A percentile compares a stretch with the other conserved stretches of the same genome.
Conservation (phyloP, 53 echinoderm and acorn worm species). For the Temnopleurus reevesii region DNA sequence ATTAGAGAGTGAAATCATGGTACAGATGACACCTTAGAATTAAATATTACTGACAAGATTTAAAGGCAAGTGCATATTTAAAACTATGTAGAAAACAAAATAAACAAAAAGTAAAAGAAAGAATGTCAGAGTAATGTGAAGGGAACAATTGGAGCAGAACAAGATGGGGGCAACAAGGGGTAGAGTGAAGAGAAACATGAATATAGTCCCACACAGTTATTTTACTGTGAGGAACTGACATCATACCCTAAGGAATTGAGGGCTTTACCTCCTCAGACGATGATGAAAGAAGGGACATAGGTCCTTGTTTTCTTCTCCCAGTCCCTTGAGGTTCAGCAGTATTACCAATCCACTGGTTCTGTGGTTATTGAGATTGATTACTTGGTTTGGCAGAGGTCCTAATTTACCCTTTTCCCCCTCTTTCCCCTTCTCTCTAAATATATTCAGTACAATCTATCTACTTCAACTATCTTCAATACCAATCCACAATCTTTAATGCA, state of each 20-base stretch:
- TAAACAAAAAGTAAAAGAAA: too few relatives aligned
- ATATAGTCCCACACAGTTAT: not conserved
- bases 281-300: slow-evolving; percentile 24
- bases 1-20: too few relatives aligned
- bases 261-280: not conserved
- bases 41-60: too few relatives aligned
- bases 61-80: too few relatives aligned
- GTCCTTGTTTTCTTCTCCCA: slow-evolving; percentile 21
- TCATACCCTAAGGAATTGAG: not conserved
- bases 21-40: too few relatives aligned
- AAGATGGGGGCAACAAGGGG: not conserved
- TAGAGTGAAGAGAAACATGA: not conserved
- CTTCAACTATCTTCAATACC: not conserved
- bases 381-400: not conserved
- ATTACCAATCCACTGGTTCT: not conserved
- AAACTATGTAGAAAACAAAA: too few relatives aligned
- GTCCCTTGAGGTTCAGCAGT: slow-evolving; percentile 1
- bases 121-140: too few relatives aligned
- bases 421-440: not conserved
- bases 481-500: too few relatives aligned
- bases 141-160: too few relatives aligned
- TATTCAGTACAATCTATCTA: not conserved
- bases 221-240: not conserved
- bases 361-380: not conserved
- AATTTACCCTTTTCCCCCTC: not conserved